Base-by-base conservation (phyloP, 2,797 vertebrate genomes). In the Lagocephalus sceleratus region DNA sequence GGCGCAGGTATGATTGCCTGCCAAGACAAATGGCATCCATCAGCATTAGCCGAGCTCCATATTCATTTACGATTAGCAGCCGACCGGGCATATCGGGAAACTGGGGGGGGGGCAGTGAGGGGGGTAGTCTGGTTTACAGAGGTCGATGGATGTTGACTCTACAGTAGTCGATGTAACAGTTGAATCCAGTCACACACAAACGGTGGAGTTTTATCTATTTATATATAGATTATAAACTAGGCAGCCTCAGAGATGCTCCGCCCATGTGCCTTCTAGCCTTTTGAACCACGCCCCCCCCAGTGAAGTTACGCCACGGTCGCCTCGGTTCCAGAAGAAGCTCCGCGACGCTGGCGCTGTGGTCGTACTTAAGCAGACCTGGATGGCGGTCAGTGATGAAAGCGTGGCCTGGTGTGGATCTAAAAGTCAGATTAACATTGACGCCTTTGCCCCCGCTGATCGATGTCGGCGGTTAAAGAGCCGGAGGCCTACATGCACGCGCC, bases 21-120 rank as follows among this genome's bases (percentile, higher is more conserved):
- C 77, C 66, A 81, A 86, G 82, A 88, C 76, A 85, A 89, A 87
- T 79, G 66, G 73, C 79, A 84, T 83, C 76, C 76, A 81, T 88
- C 83, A 82, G 68, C 66, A 66, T 71, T 63, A 64, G 60, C 76
- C 43, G 53, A 69, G 78, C 54, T 75, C 69, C 73, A 55, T 65
- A 79, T 86, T 85, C 70, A 82, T 75, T 65, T 16, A 6, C 51
- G 21, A 75, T 57, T 71, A 67, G 65, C 75, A 68, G 60, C 50
- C 67, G 68, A 69, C 65, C 75, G 69, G 71, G 75, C 79, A 68
- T 76, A 46, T 23, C 51, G 41, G 11, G 32, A 20, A 20, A 19
- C 2, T 20, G 38, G n/a, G 16, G n/a, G 11, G 17, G 15, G 32
- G 15, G 29, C n/a, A n/a, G n/a, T n/a, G n/a, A n/a, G 40, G 40